Conservation (phyloP, 2,113 vertebrate genomes). For the Onychostruthus taczanowskii region DNA sequence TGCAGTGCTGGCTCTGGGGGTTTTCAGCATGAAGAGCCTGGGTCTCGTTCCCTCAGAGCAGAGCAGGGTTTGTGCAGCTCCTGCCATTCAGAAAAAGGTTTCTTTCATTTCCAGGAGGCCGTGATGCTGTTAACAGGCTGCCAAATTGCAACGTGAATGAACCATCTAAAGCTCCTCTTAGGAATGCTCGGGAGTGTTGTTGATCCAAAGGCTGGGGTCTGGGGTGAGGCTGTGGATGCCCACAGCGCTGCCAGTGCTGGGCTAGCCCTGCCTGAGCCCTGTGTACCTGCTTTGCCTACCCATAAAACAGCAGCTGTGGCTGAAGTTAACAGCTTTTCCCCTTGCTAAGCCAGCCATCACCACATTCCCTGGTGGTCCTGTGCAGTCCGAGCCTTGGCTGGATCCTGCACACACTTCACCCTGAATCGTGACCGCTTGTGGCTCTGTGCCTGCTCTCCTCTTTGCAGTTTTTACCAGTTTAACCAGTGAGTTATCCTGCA, state of each 20-base stretch:
- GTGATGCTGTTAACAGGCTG: neutral
- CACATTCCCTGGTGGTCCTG: accelerated
- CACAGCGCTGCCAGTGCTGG: neutral
- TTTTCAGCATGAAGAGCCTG: neutral
- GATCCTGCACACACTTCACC: neutral
- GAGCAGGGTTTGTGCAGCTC: accelerated
- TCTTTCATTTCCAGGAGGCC: neutral
- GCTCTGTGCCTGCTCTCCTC: neutral
- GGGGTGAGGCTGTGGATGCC: neutral
- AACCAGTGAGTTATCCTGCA: neutral
- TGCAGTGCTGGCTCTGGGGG: neutral
- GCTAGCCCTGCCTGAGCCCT: neutral
- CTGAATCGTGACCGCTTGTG: accelerated
- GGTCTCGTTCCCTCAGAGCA: neutral
- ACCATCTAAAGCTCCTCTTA: neutral
- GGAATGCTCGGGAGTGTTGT: neutral
- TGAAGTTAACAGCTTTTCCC: neutral
- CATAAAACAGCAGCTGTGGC: neutral
- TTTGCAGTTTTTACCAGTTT: neutral
- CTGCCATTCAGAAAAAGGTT: neutral
- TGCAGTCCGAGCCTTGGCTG: neutral
- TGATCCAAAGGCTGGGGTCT: neutral
- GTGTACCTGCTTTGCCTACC: accelerated
- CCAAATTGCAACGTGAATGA: neutral
- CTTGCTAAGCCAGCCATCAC: neutral